These are phyloP conservation scores for Eulithis testata DNA, from an alignment of 2,888 invertebrate genomes.

Conservation along the genomic window DNA sequence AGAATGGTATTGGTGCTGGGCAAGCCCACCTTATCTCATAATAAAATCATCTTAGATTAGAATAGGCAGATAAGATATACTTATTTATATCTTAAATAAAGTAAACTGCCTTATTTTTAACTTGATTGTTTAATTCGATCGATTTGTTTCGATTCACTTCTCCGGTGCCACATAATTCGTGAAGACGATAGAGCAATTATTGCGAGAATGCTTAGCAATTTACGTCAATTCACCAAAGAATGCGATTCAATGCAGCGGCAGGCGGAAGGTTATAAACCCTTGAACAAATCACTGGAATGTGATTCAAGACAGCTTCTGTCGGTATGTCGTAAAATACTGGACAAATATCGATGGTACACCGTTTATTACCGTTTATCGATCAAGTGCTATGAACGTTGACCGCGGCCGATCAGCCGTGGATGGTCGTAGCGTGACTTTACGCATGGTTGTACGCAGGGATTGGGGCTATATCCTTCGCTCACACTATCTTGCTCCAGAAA, in stretches of 20 bases:
- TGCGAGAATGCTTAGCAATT: constrained; percentile 10
- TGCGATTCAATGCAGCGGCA: constrained; percentile 13
- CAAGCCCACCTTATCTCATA: too few relatives aligned
- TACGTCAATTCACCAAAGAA: constrained; percentile 19
- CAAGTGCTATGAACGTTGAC: constrained; percentile 55
- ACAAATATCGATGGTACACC: constrained; percentile 40
- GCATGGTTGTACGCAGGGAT: constrained; percentile 29
- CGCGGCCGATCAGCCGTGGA: constrained; percentile 48
- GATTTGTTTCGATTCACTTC: background rate
- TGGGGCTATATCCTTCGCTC: constrained; percentile 4
- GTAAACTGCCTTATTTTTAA: too few relatives aligned
- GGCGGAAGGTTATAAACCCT: constrained; percentile 18
- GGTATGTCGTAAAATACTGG: constrained; percentile 35
- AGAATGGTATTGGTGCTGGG: too few relatives aligned
- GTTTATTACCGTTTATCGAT: constrained; percentile 45
- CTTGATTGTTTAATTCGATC: too few relatives aligned
- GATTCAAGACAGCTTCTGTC: constrained; percentile 18
- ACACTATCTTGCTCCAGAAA: background rate
- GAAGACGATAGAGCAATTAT: constrained; percentile 18
- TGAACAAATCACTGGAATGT: constrained; percentile 27
- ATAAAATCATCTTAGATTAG: too few relatives aligned
- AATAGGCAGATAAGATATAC: too few relatives aligned
- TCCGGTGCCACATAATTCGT: background rate
- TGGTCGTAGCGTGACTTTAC: constrained; percentile 52
- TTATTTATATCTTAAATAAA: too few relatives aligned